Evolutionary conservation across 2,797 vertebrate genomes (phyloP), one percentile per base, ranked within the genome.

Genomic region (Poecile montanus): DNA sequence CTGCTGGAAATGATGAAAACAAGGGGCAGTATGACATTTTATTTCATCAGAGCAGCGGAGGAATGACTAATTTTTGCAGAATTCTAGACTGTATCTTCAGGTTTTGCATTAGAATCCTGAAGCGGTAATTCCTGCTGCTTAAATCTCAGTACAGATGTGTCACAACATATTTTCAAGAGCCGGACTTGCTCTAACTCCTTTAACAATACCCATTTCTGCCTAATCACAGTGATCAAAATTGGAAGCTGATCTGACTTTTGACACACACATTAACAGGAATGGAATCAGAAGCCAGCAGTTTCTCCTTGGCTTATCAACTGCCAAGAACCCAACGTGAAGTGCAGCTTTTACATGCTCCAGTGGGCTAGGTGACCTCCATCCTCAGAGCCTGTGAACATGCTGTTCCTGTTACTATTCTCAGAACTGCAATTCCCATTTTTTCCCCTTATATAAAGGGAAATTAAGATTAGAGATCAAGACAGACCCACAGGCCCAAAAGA

Each of bases 301-400:
- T 93, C 56, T 88, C 71, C 44, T 45, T 54, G 56, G 51, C 47
- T 92, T 91, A 89, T 65, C 62, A 76, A 16, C 42, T 81, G 77
- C 58, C 77, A 95, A 72, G 62, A 87, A 44, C 36, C 10, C 63
- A 47, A 42, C 0, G 0, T 20, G 21, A 91, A 89, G 16, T 1
- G 18, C 77, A 95, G 92, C n/a, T 93, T 92, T 89, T 73, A 85
- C 60, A 93, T 2, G 71, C 84, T 91, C 79, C 76, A 84, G 62
- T 77, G 63, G 56, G 77, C n/a, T 45, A 88, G 81, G 53, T 93
- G 92, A 95, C 89, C 89, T 95, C 89, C 67, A 91, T 78, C 74
- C 67, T 82, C 65, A 85, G 58, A 91, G 60, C 47, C 50, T 73
- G 44, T 18, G 84, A 95, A 90, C 71, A 71, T 27, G 40, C 40